Percentiles rank a stretch among this genome's conserved stretches.
These are phyloP conservation scores for Cylloceria caligata DNA, from an alignment of 2,888 invertebrate species.

Conservation along the genomic window DNA sequence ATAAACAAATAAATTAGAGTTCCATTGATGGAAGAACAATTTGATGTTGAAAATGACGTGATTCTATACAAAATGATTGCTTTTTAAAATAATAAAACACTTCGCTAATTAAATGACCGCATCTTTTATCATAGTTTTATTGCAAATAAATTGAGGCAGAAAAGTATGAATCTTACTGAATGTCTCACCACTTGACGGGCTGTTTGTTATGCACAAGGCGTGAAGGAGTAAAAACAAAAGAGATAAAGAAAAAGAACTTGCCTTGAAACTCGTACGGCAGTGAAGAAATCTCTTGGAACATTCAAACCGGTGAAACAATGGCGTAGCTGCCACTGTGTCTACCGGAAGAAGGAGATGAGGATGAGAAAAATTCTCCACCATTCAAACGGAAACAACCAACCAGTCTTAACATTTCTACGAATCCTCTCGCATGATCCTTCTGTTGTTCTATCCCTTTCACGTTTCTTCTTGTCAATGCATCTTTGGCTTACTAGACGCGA, in stretches of 20 bases:
- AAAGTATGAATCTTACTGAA: neutral
- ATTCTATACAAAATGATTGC: neutral
- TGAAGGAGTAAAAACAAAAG: neutral
- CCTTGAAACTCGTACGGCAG: neutral
- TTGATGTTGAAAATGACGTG: too few species aligned
- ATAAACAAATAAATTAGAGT: too few species aligned
- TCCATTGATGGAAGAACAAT: too few species aligned
- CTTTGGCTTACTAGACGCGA: slow-evolving; percentile 1
- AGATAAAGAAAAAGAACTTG: neutral
- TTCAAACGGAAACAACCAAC: neutral
- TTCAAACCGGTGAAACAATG: neutral
- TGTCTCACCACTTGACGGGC: neutral
- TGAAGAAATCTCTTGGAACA: neutral
- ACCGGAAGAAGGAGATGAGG: neutral
- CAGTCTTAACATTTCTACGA: slow-evolving; percentile 9
- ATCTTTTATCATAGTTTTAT: neutral
- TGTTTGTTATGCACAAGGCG: slow-evolving; percentile 1
- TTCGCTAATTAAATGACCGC: neutral
- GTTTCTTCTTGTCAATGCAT: slow-evolving; percentile 13
- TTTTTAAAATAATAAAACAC: neutral
- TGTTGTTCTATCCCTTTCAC: slow-evolving; percentile 8
- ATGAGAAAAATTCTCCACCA: neutral
- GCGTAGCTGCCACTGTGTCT: too few species aligned
- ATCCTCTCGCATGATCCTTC: neutral
- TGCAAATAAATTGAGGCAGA: neutral